Evolutionary conservation across 2,113 vertebrate species (phyloP), one percentile per base, ranked within the genome.

Genomic region (Argyrosomus japonicus): DNA sequence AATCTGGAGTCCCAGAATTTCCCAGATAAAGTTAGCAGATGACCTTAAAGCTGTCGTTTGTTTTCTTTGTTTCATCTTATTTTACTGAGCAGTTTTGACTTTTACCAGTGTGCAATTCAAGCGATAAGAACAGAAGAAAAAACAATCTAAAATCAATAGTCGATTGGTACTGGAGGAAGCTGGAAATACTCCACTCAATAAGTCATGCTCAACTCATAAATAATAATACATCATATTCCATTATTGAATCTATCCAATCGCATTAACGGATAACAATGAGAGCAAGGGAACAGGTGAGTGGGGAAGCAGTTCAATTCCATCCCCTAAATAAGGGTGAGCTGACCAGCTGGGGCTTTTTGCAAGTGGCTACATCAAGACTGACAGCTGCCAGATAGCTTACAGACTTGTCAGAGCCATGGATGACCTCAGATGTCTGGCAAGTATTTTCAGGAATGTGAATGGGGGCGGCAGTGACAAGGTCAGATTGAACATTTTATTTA

Each of bases 341-440:
- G 82, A 84, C 77, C 94, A 95, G 93, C 90, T 95, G 94, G 48
- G 91, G 79, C 88, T 64, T 61, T 40, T 65, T 48, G 72, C 32
- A 23, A 67, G 79, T 23, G 77, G 68, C 62, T 57, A 72, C 89
- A 89, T 91, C 45, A 88, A 92, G 94, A 95, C 75, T 93, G 94
- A 93, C 94, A 93, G 94, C 91, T 92, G 93, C 90, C 94, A 95
- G 87, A 90, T 27, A 77, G 86, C 89, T 71, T n/a, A 40, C 87
- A 82, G 86, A 84, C 85, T 53, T 63, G 79, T 87, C 88, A 78
- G 80, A 40, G 82, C 48, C 79, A 69, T 14, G 23, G 27, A 7
- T 88, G 90, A 94, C 91, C 93, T 90, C 83, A 2, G 47, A 58
- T 70, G 90, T 89, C 89, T 85, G 21, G 32, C 60, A 32, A 65